Conservation (phyloP, 2,888 invertebrate genomes). For the Torymus aiolomorphi region DNA sequence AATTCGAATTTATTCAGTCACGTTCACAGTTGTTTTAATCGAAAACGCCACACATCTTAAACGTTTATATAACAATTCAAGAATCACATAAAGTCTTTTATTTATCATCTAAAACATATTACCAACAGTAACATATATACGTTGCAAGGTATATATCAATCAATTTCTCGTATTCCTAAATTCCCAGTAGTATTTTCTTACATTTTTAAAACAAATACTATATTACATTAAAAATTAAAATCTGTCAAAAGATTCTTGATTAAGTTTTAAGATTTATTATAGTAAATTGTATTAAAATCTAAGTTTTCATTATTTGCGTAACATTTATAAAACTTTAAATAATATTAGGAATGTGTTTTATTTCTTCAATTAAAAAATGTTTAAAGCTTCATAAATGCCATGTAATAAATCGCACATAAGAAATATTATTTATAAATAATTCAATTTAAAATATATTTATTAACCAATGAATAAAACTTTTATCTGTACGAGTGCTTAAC, state of each 20-base stretch:
- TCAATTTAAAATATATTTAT: no score
- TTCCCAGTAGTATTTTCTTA: background rate
- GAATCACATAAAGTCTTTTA: background rate
- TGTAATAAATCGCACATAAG: no score
- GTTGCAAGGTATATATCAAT: slow-evolving; percentile 9
- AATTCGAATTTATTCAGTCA: background rate
- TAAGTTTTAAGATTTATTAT: no score
- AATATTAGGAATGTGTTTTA: no score
- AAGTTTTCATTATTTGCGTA: no score
- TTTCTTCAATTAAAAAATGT: no score
- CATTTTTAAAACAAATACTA: background rate
- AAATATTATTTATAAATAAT: no score
- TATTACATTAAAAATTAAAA: background rate
- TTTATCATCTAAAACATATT: slow-evolving; percentile 13
- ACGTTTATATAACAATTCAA: slow-evolving; percentile 12
- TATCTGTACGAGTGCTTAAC: background rate
- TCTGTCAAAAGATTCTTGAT: no score
- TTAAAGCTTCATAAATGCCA: no score
- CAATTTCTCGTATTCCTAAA: background rate
- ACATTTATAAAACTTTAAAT: no score
- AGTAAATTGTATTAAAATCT: no score
- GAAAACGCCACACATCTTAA: slow-evolving; percentile 33
- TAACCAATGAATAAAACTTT: background rate
- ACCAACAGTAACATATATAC: slow-evolving; percentile 22
- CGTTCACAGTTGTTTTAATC: slow-evolving; percentile 11